phyloP scores from a whole-genome alignment of 2,113 vertebrate genomes.

The Oreotrochilus melanogaster region DNA sequence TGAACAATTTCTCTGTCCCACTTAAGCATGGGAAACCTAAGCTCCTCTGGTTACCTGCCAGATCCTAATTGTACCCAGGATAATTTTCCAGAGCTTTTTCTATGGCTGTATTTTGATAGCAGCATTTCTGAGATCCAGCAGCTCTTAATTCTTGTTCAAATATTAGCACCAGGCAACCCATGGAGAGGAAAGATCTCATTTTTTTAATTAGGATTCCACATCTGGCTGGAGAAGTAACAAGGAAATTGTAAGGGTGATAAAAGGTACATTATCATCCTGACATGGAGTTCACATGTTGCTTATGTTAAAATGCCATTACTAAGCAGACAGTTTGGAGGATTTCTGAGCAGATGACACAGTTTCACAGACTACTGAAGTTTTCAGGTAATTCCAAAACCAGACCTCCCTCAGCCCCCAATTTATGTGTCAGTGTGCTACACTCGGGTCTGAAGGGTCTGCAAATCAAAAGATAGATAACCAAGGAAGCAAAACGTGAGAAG shows the following conservation, averaged over 20 bases:
- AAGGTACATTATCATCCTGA: neutral
- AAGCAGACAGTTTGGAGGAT: neutral
- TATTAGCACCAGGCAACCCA: neutral
- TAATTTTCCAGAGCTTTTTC: neutral
- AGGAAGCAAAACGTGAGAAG: neutral
- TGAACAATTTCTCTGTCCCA: neutral
- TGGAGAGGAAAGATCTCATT: neutral
- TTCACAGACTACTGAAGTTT: neutral
- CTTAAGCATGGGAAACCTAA: neutral
- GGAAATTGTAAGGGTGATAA: neutral
- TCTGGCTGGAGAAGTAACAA: conserved; percentile 4
- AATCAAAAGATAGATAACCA: neutral
- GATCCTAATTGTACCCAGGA: neutral
- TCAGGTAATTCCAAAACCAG: neutral
- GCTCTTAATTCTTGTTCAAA: conserved; percentile 32
- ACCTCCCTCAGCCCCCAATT: neutral
- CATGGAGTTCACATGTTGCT: neutral
- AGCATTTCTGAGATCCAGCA: neutral
- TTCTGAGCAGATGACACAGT: neutral
- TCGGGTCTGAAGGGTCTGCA: neutral
- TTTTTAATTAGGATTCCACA: neutral
- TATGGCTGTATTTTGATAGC: neutral
- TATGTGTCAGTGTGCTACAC: neutral
- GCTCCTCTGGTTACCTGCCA: neutral
- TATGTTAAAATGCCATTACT: neutral